Percentiles rank a stretch among this genome's conserved stretches.
Evolutionary conservation across 2,797 vertebrate genomes (phyloP).

Genomic region (Platyrinchus mystaceus): DNA sequence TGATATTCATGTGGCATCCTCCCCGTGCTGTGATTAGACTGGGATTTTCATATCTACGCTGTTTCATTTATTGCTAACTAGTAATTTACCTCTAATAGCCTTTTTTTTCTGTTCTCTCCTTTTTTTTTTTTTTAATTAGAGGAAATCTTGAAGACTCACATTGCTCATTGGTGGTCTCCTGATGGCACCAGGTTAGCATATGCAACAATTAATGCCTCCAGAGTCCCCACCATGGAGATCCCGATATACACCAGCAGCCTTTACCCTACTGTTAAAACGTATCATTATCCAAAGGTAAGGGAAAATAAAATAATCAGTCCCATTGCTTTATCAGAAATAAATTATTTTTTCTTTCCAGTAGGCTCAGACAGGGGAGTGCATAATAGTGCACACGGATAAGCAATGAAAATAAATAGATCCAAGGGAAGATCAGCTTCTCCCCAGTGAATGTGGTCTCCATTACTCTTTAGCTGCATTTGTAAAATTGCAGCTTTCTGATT

Average conservation of each 20-base stretch:
- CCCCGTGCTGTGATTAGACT: background rate
- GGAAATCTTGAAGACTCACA: constrained; percentile 91
- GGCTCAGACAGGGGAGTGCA: background rate
- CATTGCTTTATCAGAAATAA: background rate
- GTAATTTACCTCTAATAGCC: background rate
- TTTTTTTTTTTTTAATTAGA: constrained; percentile 74
- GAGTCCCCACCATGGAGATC: constrained; percentile 94
- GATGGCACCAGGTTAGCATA: constrained; percentile 93
- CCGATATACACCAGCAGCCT: constrained; percentile 86
- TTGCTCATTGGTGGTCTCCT: constrained; percentile 98
- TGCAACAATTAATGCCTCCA: constrained; percentile 92
- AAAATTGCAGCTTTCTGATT: background rate
- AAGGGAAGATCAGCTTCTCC: background rate
- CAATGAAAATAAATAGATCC: background rate
- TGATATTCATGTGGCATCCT: constrained; percentile 10
- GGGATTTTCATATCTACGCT: background rate
- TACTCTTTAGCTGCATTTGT: background rate
- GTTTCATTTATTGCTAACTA: constrained; percentile 27
- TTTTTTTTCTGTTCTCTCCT: background rate
- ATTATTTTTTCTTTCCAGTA: background rate
- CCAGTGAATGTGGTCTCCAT: background rate
- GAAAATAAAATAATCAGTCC: background rate
- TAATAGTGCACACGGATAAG: background rate
- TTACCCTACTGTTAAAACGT: constrained; percentile 87
- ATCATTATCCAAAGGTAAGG: constrained; percentile 94